Evolutionary conservation across 2,113 vertebrate species (phyloP), one percentile per base, ranked within the genome.

Genomic region (Elephantulus edwardii): DNA sequence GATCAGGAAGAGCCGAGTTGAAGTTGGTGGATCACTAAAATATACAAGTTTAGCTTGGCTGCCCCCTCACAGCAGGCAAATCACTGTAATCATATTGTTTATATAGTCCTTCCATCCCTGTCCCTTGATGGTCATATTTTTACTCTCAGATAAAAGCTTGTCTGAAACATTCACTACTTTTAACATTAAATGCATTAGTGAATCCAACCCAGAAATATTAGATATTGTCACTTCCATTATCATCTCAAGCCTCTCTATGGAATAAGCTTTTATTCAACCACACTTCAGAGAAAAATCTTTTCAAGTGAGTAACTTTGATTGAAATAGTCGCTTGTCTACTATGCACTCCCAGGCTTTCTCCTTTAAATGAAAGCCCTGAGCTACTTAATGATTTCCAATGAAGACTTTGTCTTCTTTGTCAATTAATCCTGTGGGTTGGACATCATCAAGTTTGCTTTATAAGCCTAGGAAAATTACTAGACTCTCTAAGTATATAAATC

Each of bases 381-480:
- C 64, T 48, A 30, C 28, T 83, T 93, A 94, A 90, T 86, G 82
- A 93, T 95, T 93, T 95, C 85, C 90, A 91, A 79, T 91, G 78
- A 81, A 48, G 28, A 71, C 64, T 1, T 1, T n/a, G 75, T 70
- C 89, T 81, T 84, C 38, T 83, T 75, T 58, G 33, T 85, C 85
- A 93, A 85, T 92, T 92, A 94, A 91, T 94, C 78, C 88, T 86
- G 75, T 24, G 58, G 42, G 48, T 12, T 79, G 46, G 85, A 72
- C 52, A 83, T 54, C 58, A 24, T 75, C 72, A 48, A 42, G 26
- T 35, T 66, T 83, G 24, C 72, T 93, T 81, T 93, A 52, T 76
- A 90, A 94, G 44, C 83, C 79, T 52, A 76, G 33, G 82, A 79
- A 95, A 91, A 91, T 86, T 76, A 91, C 72, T 80, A 75, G 38